phyloP scores from a whole-genome alignment of 2,797 vertebrate species.

The Heliangelus exortis region DNA sequence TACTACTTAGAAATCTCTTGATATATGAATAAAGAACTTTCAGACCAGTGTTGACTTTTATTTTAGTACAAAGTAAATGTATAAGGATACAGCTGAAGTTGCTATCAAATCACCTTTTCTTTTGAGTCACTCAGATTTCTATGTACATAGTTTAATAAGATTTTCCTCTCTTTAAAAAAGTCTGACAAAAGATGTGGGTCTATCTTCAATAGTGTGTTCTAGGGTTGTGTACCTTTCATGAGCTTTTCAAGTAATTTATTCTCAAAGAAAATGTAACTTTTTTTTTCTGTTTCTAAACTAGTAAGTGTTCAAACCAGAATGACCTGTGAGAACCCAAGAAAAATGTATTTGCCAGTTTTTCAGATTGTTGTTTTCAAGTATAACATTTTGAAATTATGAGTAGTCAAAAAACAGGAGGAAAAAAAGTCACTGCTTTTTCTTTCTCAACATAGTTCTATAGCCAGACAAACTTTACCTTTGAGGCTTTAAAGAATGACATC shows the following conservation, averaged over 20 bases:
- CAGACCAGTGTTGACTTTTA: not conserved
- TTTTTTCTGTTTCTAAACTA: not conserved
- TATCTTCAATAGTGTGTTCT: not conserved
- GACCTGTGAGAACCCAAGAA: not conserved
- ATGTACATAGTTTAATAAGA: not conserved
- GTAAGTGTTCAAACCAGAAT: not conserved
- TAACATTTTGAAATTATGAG: not conserved
- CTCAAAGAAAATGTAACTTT: not conserved
- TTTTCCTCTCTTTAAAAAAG: not conserved
- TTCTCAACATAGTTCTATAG: not conserved
- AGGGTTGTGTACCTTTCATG: not conserved
- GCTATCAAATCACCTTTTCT: not conserved
- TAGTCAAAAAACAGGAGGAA: not conserved
- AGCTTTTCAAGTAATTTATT: not conserved
- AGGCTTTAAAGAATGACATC: not conserved
- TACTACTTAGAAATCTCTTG: not conserved
- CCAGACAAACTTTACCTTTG: not conserved
- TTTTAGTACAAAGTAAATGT: not conserved
- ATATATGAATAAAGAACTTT: not conserved
- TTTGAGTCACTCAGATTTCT: not conserved
- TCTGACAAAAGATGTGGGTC: not conserved
- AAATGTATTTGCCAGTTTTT: not conserved
- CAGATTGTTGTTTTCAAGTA: not conserved
- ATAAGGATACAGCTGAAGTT: not conserved
- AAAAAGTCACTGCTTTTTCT: not conserved